Base-by-base conservation (phyloP, 2,888 invertebrate species). In the Unio delphinus region DNA sequence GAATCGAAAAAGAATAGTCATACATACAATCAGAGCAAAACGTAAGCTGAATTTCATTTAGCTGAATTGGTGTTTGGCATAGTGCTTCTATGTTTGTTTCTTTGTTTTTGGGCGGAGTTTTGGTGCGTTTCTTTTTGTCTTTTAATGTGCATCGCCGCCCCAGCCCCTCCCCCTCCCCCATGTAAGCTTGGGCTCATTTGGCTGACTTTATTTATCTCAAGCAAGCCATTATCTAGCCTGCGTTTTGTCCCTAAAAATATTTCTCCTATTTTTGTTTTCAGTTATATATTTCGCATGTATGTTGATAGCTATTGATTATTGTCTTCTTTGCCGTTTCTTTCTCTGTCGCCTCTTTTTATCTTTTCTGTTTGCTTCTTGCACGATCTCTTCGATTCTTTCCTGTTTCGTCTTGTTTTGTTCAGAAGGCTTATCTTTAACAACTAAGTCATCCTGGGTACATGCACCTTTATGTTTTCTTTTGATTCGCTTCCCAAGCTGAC, bases 401-500 rank as follows among this genome's bases (percentile, higher is more conserved):
- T 45, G 54, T 61, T n/a, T 62, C 62, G 55, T 54, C 68, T 57
- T 55, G 57, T 55, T 34, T 62, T 54, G 20, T 18, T 59, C 20
- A 34, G 34, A 34, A 34, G 26, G n/a, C 61, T 67, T 45, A 34
- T 60, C 26, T 60, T 17, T 63, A 20, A 61, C 67, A 30, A 23
- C 26, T 17, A 55, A n/a, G 58, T 69, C 67, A 45, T 60, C 61
- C 17, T 56, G 54, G 7, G 64, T 61, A 62, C 81, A 81, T 17
- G 69, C 61, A 2, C 79, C 82, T 57, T 72, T 69, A 60, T 79
- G 75, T 28, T 67, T 68, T n/a, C 81, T 75, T 72, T 79, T 78
- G 60, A 86, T 76, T 54, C 80, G 68, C 58, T 74, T 75, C 45
- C 71, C 73, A 28, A 70, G 70, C 56, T 76, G 79, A 67, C 84